These are phyloP conservation scores for Lasius platythorax DNA, from an alignment of 2,888 invertebrate species.

Conservation along the genomic window DNA sequence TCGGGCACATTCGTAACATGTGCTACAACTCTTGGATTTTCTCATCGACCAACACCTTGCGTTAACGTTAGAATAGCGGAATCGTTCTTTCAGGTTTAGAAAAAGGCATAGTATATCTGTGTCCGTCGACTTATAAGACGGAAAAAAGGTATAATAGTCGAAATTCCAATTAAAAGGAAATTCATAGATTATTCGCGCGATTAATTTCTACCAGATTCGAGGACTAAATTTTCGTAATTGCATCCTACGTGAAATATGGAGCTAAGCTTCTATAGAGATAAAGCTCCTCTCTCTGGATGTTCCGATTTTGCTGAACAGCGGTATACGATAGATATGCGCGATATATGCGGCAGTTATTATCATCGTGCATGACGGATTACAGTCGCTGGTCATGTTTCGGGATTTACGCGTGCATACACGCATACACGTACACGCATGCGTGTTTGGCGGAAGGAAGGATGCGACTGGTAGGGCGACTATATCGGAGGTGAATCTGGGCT, in stretches of 20 bases:
- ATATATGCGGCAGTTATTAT: slow-evolving; percentile 67
- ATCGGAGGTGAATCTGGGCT: slow-evolving; percentile 80
- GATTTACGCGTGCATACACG: slow-evolving; percentile 48
- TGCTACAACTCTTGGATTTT: not conserved
- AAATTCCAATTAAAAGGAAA: not conserved
- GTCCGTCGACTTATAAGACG: not conserved
- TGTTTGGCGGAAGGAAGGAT: not conserved
- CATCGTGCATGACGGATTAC: slow-evolving; percentile 68
- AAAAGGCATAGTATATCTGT: not conserved
- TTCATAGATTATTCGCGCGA: not conserved
- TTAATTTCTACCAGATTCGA: too few species aligned
- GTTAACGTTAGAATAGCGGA: not conserved
- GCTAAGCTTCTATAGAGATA: not conserved
- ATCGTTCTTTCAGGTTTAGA: not conserved
- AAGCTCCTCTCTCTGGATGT: not conserved
- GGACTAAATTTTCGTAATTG: not conserved
- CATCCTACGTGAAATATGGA: not conserved
- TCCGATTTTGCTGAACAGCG: not conserved
- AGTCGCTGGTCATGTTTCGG: slow-evolving; percentile 68
- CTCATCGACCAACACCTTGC: not conserved
- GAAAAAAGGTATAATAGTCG: not conserved
- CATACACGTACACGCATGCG: slow-evolving; percentile 31
- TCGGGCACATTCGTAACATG: not conserved
- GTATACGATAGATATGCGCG: slow-evolving; percentile 12
- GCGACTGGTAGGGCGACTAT: slow-evolving; percentile 52